These are phyloP conservation scores for Helicolenus hilgendorfi DNA, from an alignment of 2,797 vertebrate species.

Conservation along the genomic window DNA sequence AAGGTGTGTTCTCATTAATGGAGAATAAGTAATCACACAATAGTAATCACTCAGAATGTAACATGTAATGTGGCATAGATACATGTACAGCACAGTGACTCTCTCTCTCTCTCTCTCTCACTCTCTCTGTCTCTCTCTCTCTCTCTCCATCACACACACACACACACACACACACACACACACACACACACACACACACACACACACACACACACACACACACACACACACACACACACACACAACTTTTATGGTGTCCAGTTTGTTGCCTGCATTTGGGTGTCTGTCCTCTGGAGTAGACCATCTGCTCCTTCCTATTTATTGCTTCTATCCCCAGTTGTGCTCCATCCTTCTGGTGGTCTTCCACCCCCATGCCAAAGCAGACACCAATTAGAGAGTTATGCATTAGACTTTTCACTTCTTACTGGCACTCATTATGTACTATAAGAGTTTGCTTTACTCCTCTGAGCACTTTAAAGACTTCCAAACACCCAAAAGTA, in stretches of 20 bases:
- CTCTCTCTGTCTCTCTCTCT: background rate
- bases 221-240: background rate
- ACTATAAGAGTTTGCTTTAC: slow-evolving; percentile 73
- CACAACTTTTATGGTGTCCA: slow-evolving; percentile 77
- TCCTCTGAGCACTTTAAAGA: slow-evolving; percentile 50
- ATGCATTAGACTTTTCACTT: slow-evolving; percentile 84
- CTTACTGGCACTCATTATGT: slow-evolving; percentile 83
- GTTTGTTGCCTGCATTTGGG: slow-evolving; percentile 80
- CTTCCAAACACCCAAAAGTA: slow-evolving; percentile 46
- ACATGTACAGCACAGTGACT: background rate
- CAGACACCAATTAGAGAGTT: slow-evolving; percentile 90
- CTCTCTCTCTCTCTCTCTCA: background rate
- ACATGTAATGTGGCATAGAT: background rate
- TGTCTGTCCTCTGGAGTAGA: slow-evolving; percentile 85
- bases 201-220: slow-evolving; percentile 6
- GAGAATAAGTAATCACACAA: background rate
- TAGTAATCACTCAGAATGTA: background rate
- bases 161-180: too few relatives aligned
- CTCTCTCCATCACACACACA: background rate
- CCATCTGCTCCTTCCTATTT: slow-evolving; percentile 91
- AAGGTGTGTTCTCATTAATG: background rate
- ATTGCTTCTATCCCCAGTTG: slow-evolving; percentile 89
- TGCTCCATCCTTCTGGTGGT: slow-evolving; percentile 89
- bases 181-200: background rate
- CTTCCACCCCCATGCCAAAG: slow-evolving; percentile 87